Percentiles rank a stretch among this genome's conserved stretches.
These are phyloP conservation scores for Umimayanthus chanpuru DNA, from an alignment of 92 coral and sea anemone species.

Conservation along the genomic window DNA sequence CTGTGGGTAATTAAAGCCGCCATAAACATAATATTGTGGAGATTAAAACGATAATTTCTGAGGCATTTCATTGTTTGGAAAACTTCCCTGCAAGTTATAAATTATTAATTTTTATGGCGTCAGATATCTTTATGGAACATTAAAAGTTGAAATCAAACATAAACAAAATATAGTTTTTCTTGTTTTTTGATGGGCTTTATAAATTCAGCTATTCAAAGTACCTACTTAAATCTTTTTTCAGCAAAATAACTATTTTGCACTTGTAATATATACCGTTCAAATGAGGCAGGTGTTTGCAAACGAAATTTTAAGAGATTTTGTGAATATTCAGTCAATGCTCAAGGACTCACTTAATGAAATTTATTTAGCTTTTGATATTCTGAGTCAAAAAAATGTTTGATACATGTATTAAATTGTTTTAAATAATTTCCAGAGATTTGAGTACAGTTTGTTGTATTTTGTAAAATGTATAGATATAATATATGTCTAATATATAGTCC, in stretches of 20 bases:
- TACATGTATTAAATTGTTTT: not conserved
- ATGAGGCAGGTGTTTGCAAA: not conserved
- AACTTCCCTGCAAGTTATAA: conserved; percentile 7
- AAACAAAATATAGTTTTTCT: conserved; percentile 6
- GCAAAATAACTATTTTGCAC: not conserved
- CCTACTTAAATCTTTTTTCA: not conserved
- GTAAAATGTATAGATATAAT: not conserved
- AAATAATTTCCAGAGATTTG: not conserved
- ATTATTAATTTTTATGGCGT: conserved; percentile 36
- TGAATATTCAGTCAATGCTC: not conserved
- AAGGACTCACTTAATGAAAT: not conserved
- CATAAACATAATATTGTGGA: not conserved
- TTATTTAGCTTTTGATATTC: not conserved
- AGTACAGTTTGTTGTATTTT: not conserved
- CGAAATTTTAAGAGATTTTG: not conserved
- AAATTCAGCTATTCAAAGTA: not conserved
- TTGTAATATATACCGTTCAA: not conserved
- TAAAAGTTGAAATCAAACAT: conserved; percentile 39
- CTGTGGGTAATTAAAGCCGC: conserved; percentile 26
- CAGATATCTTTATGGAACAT: conserved; percentile 24
- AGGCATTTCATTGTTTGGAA: conserved; percentile 21
- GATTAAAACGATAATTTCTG: conserved; percentile 21
- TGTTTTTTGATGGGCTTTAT: not conserved
- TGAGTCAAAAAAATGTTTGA: not conserved
- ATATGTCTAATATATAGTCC: too few relatives aligned